These are phyloP conservation scores for Actias luna DNA, from an alignment of 2,888 invertebrate genomes.

Conservation along the genomic window DNA sequence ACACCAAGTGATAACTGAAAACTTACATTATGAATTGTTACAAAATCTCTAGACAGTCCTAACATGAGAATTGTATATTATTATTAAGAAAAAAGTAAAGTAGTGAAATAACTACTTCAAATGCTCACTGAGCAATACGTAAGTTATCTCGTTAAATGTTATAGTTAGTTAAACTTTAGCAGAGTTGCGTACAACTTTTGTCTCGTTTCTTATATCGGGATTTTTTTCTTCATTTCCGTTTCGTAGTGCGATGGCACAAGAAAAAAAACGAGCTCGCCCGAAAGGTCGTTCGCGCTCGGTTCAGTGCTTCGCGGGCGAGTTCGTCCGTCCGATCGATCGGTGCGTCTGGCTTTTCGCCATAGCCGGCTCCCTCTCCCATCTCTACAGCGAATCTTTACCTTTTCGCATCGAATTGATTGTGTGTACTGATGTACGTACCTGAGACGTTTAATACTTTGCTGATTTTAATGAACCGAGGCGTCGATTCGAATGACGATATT, in stretches of 20 bases:
- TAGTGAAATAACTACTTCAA: neutral
- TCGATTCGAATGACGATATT: no score
- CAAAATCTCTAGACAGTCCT: no score
- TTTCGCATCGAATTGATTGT: neutral
- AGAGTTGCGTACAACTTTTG: neutral
- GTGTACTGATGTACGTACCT: no score
- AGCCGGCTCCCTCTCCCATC: neutral
- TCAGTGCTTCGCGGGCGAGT: neutral
- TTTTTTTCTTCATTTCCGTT: no score
- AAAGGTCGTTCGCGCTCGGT: constrained; percentile 7
- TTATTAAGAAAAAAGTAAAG: no score
- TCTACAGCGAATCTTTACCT: neutral
- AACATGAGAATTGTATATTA: no score
- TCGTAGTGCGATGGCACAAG: neutral
- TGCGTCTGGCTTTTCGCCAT: neutral
- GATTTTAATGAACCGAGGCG: no score
- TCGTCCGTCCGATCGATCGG: neutral
- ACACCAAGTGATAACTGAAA: no score
- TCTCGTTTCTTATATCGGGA: neutral
- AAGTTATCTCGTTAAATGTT: constrained; percentile 3
- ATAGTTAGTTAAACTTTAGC: neutral
- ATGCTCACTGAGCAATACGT: neutral
- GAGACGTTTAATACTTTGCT: no score
- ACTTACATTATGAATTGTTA: no score
- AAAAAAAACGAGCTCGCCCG: constrained; percentile 1